Percentiles rank a stretch among this genome's conserved stretches.
These are phyloP conservation scores for Ypsolopha sequella DNA, from an alignment of 2,888 invertebrate species.

Conservation along the genomic window DNA sequence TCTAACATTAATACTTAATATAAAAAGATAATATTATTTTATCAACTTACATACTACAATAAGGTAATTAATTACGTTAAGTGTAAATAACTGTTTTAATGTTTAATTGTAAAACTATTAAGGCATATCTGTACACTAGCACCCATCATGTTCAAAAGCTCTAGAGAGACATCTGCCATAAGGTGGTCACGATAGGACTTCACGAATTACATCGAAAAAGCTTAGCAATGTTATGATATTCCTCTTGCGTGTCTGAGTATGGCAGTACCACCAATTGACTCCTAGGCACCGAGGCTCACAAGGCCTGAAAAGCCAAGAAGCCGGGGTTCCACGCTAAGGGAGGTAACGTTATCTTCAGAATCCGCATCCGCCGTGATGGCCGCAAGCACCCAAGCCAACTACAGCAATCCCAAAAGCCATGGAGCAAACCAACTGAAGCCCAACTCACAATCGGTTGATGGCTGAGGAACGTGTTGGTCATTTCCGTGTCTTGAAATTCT, in stretches of 20 bases:
- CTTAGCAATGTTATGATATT: conserved; percentile 99
- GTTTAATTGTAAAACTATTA: too few species aligned
- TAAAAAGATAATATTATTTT: too few species aligned
- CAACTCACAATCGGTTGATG: conserved; percentile 93
- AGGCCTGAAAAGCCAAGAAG: conserved; percentile 98
- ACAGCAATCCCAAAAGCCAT: conserved; percentile 99
- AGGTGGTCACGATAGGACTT: conserved; percentile 90
- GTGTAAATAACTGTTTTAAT: conserved; percentile 52
- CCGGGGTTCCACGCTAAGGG: conserved; percentile 98
- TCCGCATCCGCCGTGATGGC: conserved; percentile 98
- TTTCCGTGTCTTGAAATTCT: conserved; percentile 96
- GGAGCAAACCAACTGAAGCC: conserved; percentile 99
- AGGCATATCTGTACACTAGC: too few species aligned
- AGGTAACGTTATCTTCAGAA: conserved; percentile 97
- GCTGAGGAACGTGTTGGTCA: conserved; percentile 98
- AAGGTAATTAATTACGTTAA: conserved; percentile 24
- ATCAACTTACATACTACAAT: conserved; percentile 15
- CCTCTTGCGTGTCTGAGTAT: conserved; percentile 94
- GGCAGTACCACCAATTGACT: conserved; percentile 98
- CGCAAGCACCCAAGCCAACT: conserved; percentile 97
- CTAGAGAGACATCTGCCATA: conserved; percentile 78
- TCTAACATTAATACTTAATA: too few species aligned
- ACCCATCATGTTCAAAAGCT: too few species aligned
- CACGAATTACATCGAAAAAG: conserved; percentile 99
- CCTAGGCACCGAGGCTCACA: conserved; percentile 96